Percentiles rank a stretch among this genome's conserved stretches.
phyloP scores from a whole-genome alignment of 2,888 invertebrate species.

The Physocephala rufipes region DNA sequence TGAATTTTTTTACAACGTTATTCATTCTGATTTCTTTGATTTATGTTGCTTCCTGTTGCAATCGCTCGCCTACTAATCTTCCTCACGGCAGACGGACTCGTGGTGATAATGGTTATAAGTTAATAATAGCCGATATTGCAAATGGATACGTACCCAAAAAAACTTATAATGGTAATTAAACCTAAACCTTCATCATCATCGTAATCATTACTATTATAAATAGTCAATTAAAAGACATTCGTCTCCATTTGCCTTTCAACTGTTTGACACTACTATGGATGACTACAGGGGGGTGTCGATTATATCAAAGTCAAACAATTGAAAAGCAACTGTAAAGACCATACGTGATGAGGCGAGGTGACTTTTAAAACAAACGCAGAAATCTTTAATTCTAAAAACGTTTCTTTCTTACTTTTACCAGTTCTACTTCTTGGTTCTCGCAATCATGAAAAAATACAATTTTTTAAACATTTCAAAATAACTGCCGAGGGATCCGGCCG shows the following conservation, averaged over 20 bases:
- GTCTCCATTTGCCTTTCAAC: too few species aligned
- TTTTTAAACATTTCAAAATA: slow-evolving; percentile 83
- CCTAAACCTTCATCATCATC: too few species aligned
- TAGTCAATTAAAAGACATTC: too few species aligned
- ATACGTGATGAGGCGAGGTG: too few species aligned
- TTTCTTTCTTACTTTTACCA: slow-evolving; percentile 53
- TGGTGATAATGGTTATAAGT: slow-evolving; percentile 88
- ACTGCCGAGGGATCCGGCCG: slow-evolving; percentile 70
- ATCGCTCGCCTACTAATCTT: slow-evolving; percentile 61
- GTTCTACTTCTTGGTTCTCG: slow-evolving; percentile 76
- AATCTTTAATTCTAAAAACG: neutral
- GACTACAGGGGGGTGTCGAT: too few species aligned
- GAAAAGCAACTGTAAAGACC: too few species aligned
- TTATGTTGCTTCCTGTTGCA: slow-evolving; percentile 58
- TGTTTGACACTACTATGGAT: too few species aligned
- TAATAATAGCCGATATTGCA: slow-evolving; percentile 81
- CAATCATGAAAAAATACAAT: slow-evolving; percentile 74
- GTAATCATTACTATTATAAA: too few species aligned
- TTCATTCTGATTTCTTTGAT: slow-evolving; percentile 46
- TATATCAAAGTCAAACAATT: too few species aligned
- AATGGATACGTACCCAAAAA: slow-evolving; percentile 85
- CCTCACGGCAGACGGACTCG: slow-evolving; percentile 69
- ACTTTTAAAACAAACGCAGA: too few species aligned
- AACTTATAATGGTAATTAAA: slow-evolving; percentile 76
- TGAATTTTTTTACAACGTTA: slow-evolving; percentile 19